Evolutionary conservation across 2,888 invertebrate species (phyloP).

Genomic region (Anticlea derivata): DNA sequence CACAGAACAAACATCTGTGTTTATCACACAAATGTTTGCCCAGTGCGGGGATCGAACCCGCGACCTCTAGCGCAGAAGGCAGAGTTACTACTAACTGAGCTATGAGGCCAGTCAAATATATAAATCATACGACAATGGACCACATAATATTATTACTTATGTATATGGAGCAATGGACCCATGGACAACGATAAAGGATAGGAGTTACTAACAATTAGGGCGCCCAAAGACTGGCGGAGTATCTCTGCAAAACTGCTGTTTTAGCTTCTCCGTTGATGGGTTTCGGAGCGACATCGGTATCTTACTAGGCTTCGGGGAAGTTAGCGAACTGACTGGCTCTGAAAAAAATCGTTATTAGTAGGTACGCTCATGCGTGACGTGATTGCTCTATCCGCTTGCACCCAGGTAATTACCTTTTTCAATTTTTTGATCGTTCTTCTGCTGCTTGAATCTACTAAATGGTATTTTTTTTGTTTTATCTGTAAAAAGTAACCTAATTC

Average conservation of each 20-base stretch:
- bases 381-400: too few relatives aligned
- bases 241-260: slow-evolving; percentile 38
- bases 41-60: too few relatives aligned
- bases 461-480: slow-evolving; percentile 1
- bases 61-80: too few relatives aligned
- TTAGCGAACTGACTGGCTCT: background rate
- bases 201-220: slow-evolving; percentile 25
- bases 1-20: too few relatives aligned
- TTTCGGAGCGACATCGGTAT: slow-evolving; percentile 31
- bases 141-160: too few relatives aligned
- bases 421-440: background rate
- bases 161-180: too few relatives aligned
- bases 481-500: background rate
- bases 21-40: too few relatives aligned
- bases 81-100: too few relatives aligned
- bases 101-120: too few relatives aligned
- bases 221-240: slow-evolving; percentile 28
- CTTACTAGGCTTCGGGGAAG: slow-evolving; percentile 13
- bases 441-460: background rate
- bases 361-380: too few relatives aligned
- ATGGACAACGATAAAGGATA: too few relatives aligned
- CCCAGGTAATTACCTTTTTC: slow-evolving; percentile 12
- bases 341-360: background rate
- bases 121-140: too few relatives aligned
- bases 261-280: slow-evolving; percentile 37